Evolutionary conservation across 92 coral and sea anemone species (phyloP), one percentile per base, ranked within the genome.

Genomic region (Porites cylindrica): DNA sequence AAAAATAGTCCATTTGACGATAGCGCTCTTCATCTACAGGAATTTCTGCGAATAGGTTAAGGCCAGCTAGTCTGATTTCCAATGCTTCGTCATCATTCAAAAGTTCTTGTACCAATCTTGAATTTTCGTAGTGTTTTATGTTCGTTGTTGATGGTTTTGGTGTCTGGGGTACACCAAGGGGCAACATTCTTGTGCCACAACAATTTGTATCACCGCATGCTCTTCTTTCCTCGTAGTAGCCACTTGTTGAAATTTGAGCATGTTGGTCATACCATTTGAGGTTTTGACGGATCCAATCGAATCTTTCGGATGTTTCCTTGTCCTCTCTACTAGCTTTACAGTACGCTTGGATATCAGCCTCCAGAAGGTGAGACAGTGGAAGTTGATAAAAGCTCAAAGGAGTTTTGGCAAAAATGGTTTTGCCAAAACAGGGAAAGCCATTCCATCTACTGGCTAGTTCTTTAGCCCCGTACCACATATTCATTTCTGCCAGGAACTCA

Each of bases 371-470:
- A 11, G 93, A 79, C 74, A 89, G 62, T 20, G 93, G 83, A 21
- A 72, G 80, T 66, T 90, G 87, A 78, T 82, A 76, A 77, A 78
- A 83, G 51, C 80, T 78, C 20, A 90, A 63, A 76, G 87, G 87
- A 51, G 86, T 77, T 10, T 78, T 53, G 62, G 83, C 90, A 67
- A 77, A 90, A 18, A 90, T 71, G 52, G 77, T 85, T 26, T 83
- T 66, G 66, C 93, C 89, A 75, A 89, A 89, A 62, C 93, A 84
- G 12, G 93, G 89, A 66, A 80, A 82, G 14, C 92, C 89, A 12
- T 89, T 79, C 92, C 92, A 88, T 77, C 90, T 86, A 67, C 81
- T 80, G 14, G 90, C 90, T 2, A 86, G 85, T 79, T 86, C 83
- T 16, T 86, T 86, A 38, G 85, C 82, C 50, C 82, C 87, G 52